Percentiles rank a stretch among this genome's conserved stretches.
Conservation (phyloP, 2,113 vertebrate species). For the Patagioenas fasciata region DNA sequence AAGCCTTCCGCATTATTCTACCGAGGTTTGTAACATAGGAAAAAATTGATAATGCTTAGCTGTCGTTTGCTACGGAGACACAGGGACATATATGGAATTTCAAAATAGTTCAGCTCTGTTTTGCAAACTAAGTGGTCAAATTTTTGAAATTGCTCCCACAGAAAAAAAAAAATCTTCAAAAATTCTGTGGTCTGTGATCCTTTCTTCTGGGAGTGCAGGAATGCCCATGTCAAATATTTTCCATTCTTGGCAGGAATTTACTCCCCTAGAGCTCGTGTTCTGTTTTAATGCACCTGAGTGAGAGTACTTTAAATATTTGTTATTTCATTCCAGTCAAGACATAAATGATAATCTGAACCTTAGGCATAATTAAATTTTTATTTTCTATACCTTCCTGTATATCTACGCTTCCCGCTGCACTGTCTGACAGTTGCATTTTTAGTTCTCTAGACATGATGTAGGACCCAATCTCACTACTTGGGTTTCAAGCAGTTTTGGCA, state of each 20-base stretch:
- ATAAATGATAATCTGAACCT: background rate
- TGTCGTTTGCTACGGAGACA: background rate
- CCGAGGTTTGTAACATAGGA: background rate
- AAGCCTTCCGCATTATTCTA: background rate
- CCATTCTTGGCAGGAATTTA: background rate
- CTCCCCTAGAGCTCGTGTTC: background rate
- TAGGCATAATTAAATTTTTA: background rate
- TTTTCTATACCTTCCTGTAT: background rate
- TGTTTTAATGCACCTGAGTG: background rate
- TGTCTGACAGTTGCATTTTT: background rate
- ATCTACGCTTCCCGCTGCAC: background rate
- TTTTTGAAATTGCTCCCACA: background rate
- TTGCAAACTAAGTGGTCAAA: background rate
- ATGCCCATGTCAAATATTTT: background rate
- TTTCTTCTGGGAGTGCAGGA: background rate
- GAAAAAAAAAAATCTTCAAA: slow-evolving; percentile 8
- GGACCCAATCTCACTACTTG: background rate
- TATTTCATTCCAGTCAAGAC: background rate
- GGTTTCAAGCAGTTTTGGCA: background rate
- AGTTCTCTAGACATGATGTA: background rate
- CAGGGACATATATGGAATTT: background rate
- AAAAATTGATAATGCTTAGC: background rate
- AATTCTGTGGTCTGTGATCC: background rate
- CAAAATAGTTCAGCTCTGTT: background rate
- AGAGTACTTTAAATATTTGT: background rate